Percentiles rank a stretch among this genome's conserved stretches.
Evolutionary conservation across 2,888 invertebrate genomes (phyloP).

Genomic region (Dorcus parallelipipedus): DNA sequence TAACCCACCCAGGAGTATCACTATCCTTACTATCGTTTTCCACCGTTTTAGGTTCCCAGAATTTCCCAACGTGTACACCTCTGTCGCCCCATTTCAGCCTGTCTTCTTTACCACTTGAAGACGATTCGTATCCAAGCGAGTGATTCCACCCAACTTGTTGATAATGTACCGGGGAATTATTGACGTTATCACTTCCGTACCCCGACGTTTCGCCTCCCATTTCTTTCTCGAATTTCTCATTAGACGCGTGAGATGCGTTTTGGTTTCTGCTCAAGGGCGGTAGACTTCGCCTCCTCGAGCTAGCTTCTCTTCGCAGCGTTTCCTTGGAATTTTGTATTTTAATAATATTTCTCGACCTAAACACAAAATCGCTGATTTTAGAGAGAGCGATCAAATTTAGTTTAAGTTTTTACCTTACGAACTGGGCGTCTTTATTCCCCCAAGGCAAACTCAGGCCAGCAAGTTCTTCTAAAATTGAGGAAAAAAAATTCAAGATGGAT

Average conservation of each 20-base stretch:
- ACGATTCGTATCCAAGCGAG: slow-evolving; percentile 42
- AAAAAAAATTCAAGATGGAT: background rate
- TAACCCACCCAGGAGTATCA: slow-evolving; percentile 54
- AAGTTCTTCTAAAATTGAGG: slow-evolving; percentile 70
- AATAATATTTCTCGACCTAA: slow-evolving; percentile 34
- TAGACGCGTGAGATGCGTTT: slow-evolving; percentile 34
- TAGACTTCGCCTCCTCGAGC: slow-evolving; percentile 37
- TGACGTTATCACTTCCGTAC: slow-evolving; percentile 74
- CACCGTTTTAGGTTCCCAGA: slow-evolving; percentile 60
- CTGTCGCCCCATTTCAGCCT: slow-evolving; percentile 73
- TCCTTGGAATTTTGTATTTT: slow-evolving; percentile 31
- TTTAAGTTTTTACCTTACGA: slow-evolving; percentile 17
- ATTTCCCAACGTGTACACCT: slow-evolving; percentile 63
- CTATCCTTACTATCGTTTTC: slow-evolving; percentile 25
- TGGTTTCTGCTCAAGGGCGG: slow-evolving; percentile 46
- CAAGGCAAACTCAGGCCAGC: slow-evolving; percentile 75
- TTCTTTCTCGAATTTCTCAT: slow-evolving; percentile 48
- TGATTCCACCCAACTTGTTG: slow-evolving; percentile 29
- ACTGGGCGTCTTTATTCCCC: slow-evolving; percentile 48
- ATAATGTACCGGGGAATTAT: slow-evolving; percentile 47
- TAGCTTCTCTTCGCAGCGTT: slow-evolving; percentile 29
- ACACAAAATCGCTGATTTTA: slow-evolving; percentile 11
- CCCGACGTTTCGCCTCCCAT: slow-evolving; percentile 76
- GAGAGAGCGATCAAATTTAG: slow-evolving; percentile 11
- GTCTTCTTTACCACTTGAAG: slow-evolving; percentile 54